Evolutionary conservation across 1,140 invertebrate genomes (phyloP), one percentile per base, ranked within the genome.

Genomic region (Lycorma delicatula): DNA sequence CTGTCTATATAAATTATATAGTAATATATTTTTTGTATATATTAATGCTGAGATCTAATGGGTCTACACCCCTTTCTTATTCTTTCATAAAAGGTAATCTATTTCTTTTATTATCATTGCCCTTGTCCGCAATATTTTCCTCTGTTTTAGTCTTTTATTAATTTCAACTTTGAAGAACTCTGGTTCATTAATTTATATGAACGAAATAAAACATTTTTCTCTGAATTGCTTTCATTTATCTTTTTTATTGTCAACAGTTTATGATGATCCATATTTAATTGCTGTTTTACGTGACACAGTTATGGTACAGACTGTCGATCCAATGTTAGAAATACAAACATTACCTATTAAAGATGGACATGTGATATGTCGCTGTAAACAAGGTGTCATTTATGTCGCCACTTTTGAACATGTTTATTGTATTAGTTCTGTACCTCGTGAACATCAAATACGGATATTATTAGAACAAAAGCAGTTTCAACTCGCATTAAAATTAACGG

Each of bases 401-500:
- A 94, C 92, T 0, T 76, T 82, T 9, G 87, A 87, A 62, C 83
- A 89, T 71, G 81, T 97, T 18, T 97, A 93, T 91, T 85, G 85
- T 67, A 74, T 98, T 22, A 81, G 79, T 48, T 77, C 83, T 11
- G 81, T 91, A 5, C 86, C 93, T 58, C 77, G 91, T 54, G 78
- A 82, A 3, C 82, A 82, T 54, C 93, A 97, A 75, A 85, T 93
- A 12, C 76, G 86, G 65, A 81, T 85, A 58, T 74, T 97, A 20
- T 71, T 97, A 1, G 82, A 87, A 61, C 83, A 88, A 63, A 95
- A 95, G 73, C 87, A 95, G 66, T 97, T 96, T 77, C 88, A 95
- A 72, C 74, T 97, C 34, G 94, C 94, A n/a, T 76, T 97, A 20
- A 85, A 90, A 71, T 74, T 98, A 56, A 91, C 89, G n/a, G 91